Evolutionary conservation across 2,113 vertebrate species (phyloP), one percentile per base, ranked within the genome.

Genomic region (Varanus komodoensis): DNA sequence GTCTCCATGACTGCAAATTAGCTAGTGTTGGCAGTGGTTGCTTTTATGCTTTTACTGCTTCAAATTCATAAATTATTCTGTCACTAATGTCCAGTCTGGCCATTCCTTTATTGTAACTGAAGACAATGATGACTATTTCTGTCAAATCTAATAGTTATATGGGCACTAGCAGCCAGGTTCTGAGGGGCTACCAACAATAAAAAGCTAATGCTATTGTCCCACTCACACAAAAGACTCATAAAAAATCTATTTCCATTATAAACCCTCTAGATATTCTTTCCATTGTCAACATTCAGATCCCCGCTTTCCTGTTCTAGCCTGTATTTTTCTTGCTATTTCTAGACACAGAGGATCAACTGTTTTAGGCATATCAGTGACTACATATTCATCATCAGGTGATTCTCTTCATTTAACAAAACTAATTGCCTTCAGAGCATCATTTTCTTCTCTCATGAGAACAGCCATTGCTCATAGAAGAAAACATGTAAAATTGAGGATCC

Each of bases 11-110:
- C 32, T 89, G 64, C 12, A 93, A 92, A 94, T 92, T 87, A 90
- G 91, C 67, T 34, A 61, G 0, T 67, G 32, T 74, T 93, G 87
- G 86, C 87, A 86, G 32, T 82, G 89, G 19, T 90, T 93, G 32
- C 68, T 93, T 92, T 87, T 80, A 90, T 89, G 27, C 27, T 86
- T 85, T 87, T 93, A 89, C 8, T 57, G 44, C 17, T 32, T 25
- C 19, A 69, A 50, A 89, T 86, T 92, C 12, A 93, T 89, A 92
- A 90, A 87, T 93, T 93, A 89, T 91, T 92, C 71, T 87, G 48
- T 84, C 74, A 87, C 29, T 92, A 84, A 77, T 44, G 15, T 4
- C 61, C n/a, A 91, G 86, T 3, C 8, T 89, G 19, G 3, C 17
- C 50, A 80, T 92, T 93, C 29, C 0, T 0, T 88, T 93, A 77